Evolutionary conservation across 2,888 invertebrate species (phyloP).

Genomic region (Trilocha varians): DNA sequence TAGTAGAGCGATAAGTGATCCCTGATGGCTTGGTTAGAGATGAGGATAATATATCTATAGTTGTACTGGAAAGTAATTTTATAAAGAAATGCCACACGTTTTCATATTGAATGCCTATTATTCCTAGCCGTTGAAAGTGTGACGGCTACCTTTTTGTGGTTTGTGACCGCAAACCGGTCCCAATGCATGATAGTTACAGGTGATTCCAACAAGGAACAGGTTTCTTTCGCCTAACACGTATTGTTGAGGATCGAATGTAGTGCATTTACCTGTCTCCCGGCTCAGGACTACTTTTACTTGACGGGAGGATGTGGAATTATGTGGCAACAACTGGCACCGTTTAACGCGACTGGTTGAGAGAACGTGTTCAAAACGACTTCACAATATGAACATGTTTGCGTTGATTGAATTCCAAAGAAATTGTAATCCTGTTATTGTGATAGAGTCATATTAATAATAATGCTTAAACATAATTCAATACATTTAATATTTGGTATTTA

Average conservation of each 20-base stretch:
- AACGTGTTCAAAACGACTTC: background rate
- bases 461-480: too few relatives aligned
- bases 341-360: background rate
- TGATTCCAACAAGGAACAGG: conserved; percentile 53
- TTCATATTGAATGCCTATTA: too few relatives aligned
- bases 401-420: too few relatives aligned
- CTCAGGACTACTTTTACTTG: conserved; percentile 39
- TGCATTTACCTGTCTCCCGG: conserved; percentile 13
- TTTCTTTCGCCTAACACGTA: conserved; percentile 28
- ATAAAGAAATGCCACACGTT: too few relatives aligned
- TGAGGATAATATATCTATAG: conserved; percentile 2
- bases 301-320: conserved; percentile 15
- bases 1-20: too few relatives aligned
- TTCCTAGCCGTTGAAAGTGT: conserved; percentile 34
- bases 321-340: conserved; percentile 4
- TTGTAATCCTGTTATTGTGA: too few relatives aligned
- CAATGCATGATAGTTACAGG: conserved; percentile 46
- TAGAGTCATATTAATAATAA: too few relatives aligned
- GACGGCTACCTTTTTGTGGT: conserved; percentile 43
- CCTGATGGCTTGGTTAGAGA: too few relatives aligned
- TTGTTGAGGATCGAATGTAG: conserved; percentile 35
- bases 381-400: too few relatives aligned
- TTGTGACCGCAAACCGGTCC: conserved; percentile 53
- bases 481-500: too few relatives aligned
- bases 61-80: conserved; percentile 16